Base-by-base conservation (phyloP, 2,113 vertebrate species). In the Rhagologus leucostigma region DNA sequence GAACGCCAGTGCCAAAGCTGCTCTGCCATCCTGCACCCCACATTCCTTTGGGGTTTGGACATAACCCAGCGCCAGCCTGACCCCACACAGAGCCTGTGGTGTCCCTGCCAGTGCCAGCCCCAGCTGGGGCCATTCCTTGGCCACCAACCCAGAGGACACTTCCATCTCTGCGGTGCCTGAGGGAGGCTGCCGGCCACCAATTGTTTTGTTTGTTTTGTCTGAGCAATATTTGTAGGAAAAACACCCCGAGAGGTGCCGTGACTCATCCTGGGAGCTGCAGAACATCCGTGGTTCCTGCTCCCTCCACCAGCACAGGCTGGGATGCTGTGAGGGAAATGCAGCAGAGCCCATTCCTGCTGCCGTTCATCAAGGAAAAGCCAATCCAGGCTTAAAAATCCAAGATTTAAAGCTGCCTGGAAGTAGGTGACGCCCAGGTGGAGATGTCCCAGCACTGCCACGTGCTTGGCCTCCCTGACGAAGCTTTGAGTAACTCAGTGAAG, bases 161-260 rank as follows among this genome's bases (percentile, higher is more conserved):
- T 90, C 89, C 87, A 91, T 73, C 90, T 30, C 91, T 52, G 74
- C 0, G 5, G 84, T 26, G 42, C 84, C 57, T 13, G 14, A 59
- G 84, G 37, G 63, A 93, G 70, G 26, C 62, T 90, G 94, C 70
- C 67, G 70, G 42, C 32, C 64, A 67, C 70, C 35, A 50, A 70
- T 67, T 77, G 81, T 57, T 79, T 33, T 84, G 92, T 95, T 94
- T 93, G 46, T 80, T 94, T 83, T 56, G 71, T 84, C 79, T 95
- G 90, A 74, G 85, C 39, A 59, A 4, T 86, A n/a, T 96, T 96
- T 90, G 71, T 50, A 69, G 59, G 84, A 41, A 52, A 85, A 94
- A 67, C 79, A 84, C 22, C 26, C 70, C 27, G 2, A 1, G 42
- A 76, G 35, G 18, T 0, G 1, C 23, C 1, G 1, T 83, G 92